A percentile compares a stretch with the other conserved stretches of the same genome.
Conservation (phyloP, 2,113 vertebrate genomes). For the Sebastes schlegelii region DNA sequence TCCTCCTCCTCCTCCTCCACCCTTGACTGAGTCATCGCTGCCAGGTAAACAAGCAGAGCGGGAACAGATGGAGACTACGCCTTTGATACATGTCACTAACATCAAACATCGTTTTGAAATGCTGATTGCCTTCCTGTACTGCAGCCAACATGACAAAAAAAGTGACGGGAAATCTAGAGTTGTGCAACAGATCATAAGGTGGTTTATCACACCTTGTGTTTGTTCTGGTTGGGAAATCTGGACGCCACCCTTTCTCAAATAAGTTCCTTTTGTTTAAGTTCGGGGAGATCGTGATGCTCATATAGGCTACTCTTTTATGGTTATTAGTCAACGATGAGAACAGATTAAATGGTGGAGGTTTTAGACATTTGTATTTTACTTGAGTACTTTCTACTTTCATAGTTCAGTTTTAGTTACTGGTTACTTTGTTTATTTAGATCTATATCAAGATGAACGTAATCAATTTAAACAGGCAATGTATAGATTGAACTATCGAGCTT, state of each 20-base stretch:
- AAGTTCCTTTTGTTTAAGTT: neutral
- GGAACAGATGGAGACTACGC: neutral
- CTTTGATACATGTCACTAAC: neutral
- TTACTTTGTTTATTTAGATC: too few species aligned
- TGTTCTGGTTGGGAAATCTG: too few species aligned
- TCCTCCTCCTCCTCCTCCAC: slow-evolving; percentile 20
- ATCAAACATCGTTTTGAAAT: neutral
- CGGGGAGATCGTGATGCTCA: too few species aligned
- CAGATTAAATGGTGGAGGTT: too few species aligned
- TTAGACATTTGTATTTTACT: too few species aligned
- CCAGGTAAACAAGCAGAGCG: slow-evolving; percentile 59
- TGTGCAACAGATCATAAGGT: neutral
- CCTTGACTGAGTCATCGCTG: neutral
- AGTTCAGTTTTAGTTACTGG: too few species aligned
- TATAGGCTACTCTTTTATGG: too few species aligned
- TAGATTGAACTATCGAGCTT: too few species aligned
- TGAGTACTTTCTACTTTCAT: too few species aligned
- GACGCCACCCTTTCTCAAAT: neutral
- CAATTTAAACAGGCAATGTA: too few species aligned
- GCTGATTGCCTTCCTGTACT: neutral
- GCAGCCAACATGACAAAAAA: neutral
- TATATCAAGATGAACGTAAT: too few species aligned
- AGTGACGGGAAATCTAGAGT: neutral
- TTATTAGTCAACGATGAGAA: too few species aligned
- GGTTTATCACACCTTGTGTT: neutral